Conservation (phyloP, 2,113 vertebrate genomes). For the Microcebus lehilahytsara region DNA sequence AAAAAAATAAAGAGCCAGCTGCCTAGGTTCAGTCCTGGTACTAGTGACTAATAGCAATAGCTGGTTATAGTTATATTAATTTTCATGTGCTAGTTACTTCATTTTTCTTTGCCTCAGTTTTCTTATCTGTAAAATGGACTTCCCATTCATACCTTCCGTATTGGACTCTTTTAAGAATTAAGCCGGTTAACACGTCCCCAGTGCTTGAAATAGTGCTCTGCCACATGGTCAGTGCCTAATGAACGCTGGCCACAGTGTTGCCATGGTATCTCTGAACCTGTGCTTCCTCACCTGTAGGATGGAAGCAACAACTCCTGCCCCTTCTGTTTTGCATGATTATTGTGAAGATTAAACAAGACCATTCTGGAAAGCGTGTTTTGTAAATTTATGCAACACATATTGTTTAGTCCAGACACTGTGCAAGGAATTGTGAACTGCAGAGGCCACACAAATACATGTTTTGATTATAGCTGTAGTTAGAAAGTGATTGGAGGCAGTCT, state of each 20-base stretch:
- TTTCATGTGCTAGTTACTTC: background rate
- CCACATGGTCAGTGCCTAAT: accelerated
- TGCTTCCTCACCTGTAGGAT: background rate
- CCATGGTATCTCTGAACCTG: accelerated
- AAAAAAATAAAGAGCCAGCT: background rate
- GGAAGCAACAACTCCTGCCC: too few species aligned
- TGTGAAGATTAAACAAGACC: background rate
- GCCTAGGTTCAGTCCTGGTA: background rate
- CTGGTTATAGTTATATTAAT: background rate
- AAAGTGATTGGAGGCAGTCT: background rate
- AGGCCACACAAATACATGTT: accelerated
- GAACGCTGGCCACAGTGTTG: accelerated
- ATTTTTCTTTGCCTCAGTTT: background rate
- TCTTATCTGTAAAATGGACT: background rate
- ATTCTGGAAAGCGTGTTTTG: background rate
- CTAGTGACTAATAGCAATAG: background rate
- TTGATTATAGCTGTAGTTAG: background rate
- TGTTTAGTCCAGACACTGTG: background rate
- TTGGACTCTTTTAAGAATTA: background rate
- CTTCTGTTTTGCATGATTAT: background rate
- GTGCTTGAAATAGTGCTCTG: accelerated
- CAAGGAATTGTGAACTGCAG: background rate
- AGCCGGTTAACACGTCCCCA: background rate
- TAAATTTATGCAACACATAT: background rate
- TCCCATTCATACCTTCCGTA: accelerated